A percentile compares a stretch with the other conserved stretches of the same genome.
Conservation (phyloP, 2,113 vertebrate genomes). For the Mustela nigripes region DNA sequence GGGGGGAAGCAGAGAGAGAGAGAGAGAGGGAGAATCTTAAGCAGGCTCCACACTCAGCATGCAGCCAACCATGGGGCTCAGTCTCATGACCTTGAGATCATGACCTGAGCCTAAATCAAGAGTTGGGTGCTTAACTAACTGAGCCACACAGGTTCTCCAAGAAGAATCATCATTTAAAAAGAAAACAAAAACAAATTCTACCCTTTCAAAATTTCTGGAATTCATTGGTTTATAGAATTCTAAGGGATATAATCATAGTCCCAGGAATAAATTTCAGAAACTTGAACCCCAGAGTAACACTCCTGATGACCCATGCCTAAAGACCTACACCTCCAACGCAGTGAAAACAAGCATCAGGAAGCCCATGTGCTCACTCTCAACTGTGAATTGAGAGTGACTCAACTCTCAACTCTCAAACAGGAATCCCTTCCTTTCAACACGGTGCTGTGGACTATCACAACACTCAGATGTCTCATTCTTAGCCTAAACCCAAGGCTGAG, state of each 20-base stretch:
- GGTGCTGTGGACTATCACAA: neutral
- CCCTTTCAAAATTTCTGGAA: neutral
- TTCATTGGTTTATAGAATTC: neutral
- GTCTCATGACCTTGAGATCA: neutral
- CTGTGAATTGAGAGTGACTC: too few species aligned
- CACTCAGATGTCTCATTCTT: neutral
- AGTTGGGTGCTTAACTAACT: neutral
- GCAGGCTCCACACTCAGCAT: neutral
- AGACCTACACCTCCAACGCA: neutral
- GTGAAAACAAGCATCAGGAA: neutral
- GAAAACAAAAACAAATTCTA: neutral
- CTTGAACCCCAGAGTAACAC: neutral
- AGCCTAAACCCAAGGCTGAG: neutral
- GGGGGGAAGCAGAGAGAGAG: neutral
- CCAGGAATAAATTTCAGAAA: neutral
- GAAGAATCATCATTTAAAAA: neutral
- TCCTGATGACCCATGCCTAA: accelerated
- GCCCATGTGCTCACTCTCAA: accelerated
- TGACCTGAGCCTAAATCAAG: neutral
- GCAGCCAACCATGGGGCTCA: neutral
- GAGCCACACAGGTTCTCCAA: neutral
- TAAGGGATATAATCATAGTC: neutral
- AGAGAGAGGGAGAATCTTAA: neutral
- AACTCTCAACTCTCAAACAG: neutral
- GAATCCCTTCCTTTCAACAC: neutral